Base-by-base conservation (phyloP, 1,140 invertebrate species). In the Archivesica marissinica region DNA sequence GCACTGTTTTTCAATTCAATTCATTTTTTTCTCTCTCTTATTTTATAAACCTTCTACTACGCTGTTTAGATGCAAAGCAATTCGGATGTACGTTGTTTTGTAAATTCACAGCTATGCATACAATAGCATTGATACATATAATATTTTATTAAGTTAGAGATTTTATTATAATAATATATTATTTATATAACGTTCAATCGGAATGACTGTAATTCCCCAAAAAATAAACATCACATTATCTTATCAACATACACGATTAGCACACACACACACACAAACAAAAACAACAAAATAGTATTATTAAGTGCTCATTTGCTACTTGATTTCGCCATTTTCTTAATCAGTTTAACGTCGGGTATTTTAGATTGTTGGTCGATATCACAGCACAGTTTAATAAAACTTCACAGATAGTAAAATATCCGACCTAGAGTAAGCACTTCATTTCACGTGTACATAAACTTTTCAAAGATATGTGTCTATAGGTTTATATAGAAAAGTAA, bases 401-500 rank as follows among this genome's bases (percentile, higher is more conserved):
- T 35, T 64, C 59, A 64, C 59, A 64, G 30, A 35, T 64, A 64
- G 23, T 64, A 64, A 25, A 6, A 35, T 35, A 64, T 64, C 59
- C 59, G 15, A 64, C 33, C 30, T 64, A 35, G 17, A 64, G 59
- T 64, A 64, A 64, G 59, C 11, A 59, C 15, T 64, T 64, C 30
- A 44, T 47, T 47, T 47, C 9, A 47, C 52, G 4, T 44, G 68
- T 72, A 30, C 25, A 50, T 72, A 72, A 47, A 72, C 68, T 50
- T 72, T 72, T 72, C 68, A 25, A 44, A 41, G 41, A 47, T 72
- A 72, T 72, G 30, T 72, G 41, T 44, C 41, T 50, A 50, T 72
- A 72, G 68, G 59, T 72, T 72, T 72, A 72, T 72, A 72, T n/a
- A 72, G 68, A 72, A 72, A 47, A 4, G 39, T 23, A 44, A 44